phyloP scores from a whole-genome alignment of 2,888 invertebrate species.

The Stenodema calcarata region DNA sequence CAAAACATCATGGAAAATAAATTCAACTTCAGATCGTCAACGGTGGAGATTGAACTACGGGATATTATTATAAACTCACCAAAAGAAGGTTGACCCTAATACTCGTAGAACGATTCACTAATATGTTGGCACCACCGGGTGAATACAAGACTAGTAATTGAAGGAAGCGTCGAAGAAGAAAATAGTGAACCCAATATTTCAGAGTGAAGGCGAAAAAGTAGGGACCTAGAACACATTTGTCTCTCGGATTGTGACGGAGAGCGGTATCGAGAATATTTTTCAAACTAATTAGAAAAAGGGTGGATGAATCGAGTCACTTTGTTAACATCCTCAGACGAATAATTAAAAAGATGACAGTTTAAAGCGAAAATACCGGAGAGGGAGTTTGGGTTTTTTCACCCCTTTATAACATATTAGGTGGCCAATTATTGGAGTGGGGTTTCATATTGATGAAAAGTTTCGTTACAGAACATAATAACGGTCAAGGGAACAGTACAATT shows the following conservation, averaged over 20 bases:
- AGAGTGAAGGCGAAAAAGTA: too few relatives aligned
- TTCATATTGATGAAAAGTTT: background rate
- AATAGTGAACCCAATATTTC: too few relatives aligned
- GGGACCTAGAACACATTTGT: background rate
- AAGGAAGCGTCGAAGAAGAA: too few relatives aligned
- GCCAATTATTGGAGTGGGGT: background rate
- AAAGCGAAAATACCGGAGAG: background rate
- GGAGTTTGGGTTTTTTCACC: background rate
- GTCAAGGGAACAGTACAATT: background rate
- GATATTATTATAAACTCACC: too few relatives aligned
- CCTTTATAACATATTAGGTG: background rate
- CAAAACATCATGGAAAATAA: too few relatives aligned
- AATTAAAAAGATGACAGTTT: background rate
- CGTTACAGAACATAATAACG: background rate
- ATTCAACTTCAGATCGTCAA: too few relatives aligned
- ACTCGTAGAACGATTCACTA: too few relatives aligned
- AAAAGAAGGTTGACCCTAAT: too few relatives aligned
- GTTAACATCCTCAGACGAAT: background rate
- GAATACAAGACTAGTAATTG: too few relatives aligned
- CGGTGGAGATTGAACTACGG: too few relatives aligned
- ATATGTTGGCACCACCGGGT: too few relatives aligned
- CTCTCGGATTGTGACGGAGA: background rate
- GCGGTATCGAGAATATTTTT: background rate
- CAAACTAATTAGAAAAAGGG: conserved; percentile 8
- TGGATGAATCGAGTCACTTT: background rate